Evolutionary conservation across 2,113 vertebrate species (phyloP).

Genomic region (Tragelaphus imberbis): DNA sequence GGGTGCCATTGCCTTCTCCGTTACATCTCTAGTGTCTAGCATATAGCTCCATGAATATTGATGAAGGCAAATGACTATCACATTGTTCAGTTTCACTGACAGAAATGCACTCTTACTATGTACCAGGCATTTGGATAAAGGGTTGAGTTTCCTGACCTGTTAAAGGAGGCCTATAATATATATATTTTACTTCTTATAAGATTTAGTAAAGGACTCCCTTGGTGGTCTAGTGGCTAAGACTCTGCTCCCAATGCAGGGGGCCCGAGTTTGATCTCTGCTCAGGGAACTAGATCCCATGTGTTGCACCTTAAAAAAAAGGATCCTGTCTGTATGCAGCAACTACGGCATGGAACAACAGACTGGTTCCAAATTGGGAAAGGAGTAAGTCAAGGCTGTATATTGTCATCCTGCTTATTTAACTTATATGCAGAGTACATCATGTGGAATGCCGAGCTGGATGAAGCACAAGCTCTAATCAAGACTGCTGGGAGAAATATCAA

Average conservation of each 20-base stretch:
- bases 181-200: not conserved
- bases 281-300: not conserved
- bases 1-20: too few species aligned
- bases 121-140: not conserved
- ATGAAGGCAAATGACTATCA: not conserved
- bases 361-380: not conserved
- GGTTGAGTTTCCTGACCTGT: not conserved
- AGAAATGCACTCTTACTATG: not conserved
- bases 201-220: not conserved
- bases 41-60: not conserved
- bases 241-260: not conserved
- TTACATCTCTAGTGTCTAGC: not conserved
- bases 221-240: not conserved
- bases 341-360: not conserved
- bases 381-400: not conserved
- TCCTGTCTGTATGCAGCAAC: not conserved
- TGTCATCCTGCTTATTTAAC: not conserved
- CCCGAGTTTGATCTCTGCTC: not conserved
- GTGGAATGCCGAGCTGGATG: not conserved
- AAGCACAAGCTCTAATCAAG: not conserved
- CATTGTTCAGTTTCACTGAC: not conserved
- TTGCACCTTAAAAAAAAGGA: not conserved
- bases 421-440: not conserved
- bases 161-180: not conserved
- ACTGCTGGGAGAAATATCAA: not conserved